These are phyloP conservation scores for Microdon myrmicae DNA, from an alignment of 2,888 invertebrate genomes.

Conservation along the genomic window DNA sequence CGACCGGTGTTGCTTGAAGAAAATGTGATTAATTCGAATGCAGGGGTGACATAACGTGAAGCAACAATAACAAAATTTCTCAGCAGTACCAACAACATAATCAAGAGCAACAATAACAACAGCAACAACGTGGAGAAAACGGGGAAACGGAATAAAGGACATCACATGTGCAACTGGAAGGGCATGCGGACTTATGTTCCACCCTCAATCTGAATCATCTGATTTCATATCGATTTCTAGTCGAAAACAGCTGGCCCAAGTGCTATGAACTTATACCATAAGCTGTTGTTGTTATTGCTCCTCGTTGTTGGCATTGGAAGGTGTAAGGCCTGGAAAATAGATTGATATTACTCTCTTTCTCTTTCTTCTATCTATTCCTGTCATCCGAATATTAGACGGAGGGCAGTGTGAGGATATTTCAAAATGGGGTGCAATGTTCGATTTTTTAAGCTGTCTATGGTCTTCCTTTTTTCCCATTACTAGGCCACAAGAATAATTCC, in stretches of 20 bases:
- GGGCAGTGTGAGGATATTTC: background rate
- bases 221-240: constrained; percentile 44
- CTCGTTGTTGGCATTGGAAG: constrained; percentile 11
- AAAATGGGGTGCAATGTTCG: constrained; percentile 54
- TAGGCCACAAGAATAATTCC: constrained; percentile 15
- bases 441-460: constrained; percentile 43
- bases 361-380: background rate
- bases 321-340: constrained; percentile 13
- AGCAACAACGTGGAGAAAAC: no score
- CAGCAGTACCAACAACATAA: no score
- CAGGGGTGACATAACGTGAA: no score
- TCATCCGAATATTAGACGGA: no score
- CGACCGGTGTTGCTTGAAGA: no score
- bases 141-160: constrained; percentile 7
- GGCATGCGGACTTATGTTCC: constrained; percentile 5
- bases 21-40: no score
- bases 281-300: constrained; percentile 21
- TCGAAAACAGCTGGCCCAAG: constrained; percentile 38
- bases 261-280: constrained; percentile 32
- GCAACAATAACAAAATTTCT: no score
- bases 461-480: constrained; percentile 19
- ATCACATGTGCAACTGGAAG: constrained; percentile 44
- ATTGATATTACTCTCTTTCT: constrained; percentile 1
- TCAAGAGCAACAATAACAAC: background rate
- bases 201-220: constrained; percentile 24